Evolutionary conservation across 1,140 invertebrate species (phyloP).

Genomic region (Cephus cinctus): DNA sequence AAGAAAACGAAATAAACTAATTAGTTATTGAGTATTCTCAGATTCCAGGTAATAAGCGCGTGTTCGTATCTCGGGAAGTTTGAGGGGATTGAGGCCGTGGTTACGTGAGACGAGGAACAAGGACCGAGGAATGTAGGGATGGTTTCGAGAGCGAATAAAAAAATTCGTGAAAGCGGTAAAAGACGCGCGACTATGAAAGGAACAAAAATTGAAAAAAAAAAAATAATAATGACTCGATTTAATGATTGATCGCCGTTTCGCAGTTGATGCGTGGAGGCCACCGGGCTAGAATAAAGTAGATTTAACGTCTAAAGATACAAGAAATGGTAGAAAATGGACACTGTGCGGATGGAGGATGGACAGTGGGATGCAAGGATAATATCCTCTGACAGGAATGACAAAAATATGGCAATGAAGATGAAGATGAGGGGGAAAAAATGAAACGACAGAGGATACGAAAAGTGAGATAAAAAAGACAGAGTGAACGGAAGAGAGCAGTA

Average conservation of each 20-base stretch:
- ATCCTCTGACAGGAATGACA: background rate
- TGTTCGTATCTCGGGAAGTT: no score
- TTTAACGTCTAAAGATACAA: background rate
- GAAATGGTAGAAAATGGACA: background rate
- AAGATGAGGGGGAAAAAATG: background rate
- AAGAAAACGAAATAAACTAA: conserved; percentile 30
- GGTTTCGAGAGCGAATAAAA: background rate
- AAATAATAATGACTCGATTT: background rate
- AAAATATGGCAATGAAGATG: conserved; percentile 12
- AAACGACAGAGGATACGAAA: conserved; percentile 3
- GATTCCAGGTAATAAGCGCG: no score
- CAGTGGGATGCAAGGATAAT: no score
- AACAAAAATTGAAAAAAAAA: background rate
- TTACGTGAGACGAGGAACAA: conserved; percentile 1
- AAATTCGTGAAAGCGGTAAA: conserved; percentile 11
- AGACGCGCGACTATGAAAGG: no score
- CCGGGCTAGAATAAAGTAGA: conserved; percentile 1
- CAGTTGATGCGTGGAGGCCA: background rate
- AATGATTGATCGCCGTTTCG: background rate
- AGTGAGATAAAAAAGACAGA: background rate
- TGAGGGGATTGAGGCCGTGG: conserved; percentile 7
- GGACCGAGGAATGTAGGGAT: conserved; percentile 4
- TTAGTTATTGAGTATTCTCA: conserved; percentile 38
- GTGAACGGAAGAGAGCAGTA: background rate
- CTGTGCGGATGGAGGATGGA: no score